Evolutionary conservation across 2,888 invertebrate species (phyloP), one percentile per base, ranked within the genome.

Genomic region (Callyntrura sp.): DNA sequence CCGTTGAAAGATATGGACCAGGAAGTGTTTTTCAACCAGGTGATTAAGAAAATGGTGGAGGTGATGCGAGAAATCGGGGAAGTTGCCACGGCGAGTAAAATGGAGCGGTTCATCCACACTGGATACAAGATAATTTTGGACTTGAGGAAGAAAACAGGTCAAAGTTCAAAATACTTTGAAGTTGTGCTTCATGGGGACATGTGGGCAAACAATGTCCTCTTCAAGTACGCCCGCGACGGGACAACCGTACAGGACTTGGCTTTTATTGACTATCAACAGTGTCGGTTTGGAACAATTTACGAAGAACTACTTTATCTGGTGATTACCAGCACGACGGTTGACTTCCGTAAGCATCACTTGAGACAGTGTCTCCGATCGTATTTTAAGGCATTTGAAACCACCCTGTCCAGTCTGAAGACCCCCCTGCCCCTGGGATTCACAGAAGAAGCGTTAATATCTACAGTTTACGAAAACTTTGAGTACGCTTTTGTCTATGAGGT

Each of bases 121-220:
- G 87, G 68, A 0, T 25, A 68, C 45, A 68, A 87, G 14, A 79
- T 70, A 20, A 55, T 87, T 17, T 20, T 87, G 0, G 87, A 82
- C 57, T 35, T 87, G 12, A 81, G 51, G 60, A 14, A 62, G 20
- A 68, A 87, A 28, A 57, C 55, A 5, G 85, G 70, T 0, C 8
- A 60, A 23, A 45, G 23, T 23, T 5, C 12, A 9, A 79, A 89
- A 25, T 89, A 90, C 48, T 93, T 92, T 73, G 90, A 82, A n/a
- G 89, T 90, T 0, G 70, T 92, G 14, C 68, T 88, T 55, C 92
- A 92, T 73, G 92, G 93, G 2, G 93, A 93, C 70, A 28, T 92
- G 8, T 93, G 93, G 92, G 17, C 82, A 3, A 93, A 93, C 88
- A 93, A 93, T 62, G 70, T 93, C 0, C 48, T 93, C 0, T 90